Evolutionary conservation across 92 coral and sea anemone genomes (phyloP), one percentile per base, ranked within the genome.

Genomic region (Bergia sp.): DNA sequence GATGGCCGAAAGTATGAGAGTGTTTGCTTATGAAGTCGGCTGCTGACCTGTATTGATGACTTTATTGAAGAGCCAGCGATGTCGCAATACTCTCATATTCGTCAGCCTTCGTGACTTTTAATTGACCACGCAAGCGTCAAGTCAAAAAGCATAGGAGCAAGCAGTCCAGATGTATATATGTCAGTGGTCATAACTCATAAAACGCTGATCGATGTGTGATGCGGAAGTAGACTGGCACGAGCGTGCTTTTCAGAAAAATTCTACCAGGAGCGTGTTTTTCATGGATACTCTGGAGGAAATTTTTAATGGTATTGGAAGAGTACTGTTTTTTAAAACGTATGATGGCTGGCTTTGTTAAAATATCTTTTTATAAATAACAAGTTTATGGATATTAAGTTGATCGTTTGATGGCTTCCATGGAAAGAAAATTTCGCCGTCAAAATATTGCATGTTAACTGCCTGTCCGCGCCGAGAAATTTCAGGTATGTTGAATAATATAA

Each of bases 201-300:
- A 37, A 53, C 76, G 76, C 87, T 82, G 87, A 82, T 82, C 87
- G 86, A 83, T 64, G 87, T 83, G 87, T 83, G 77, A 83, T 83
- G 87, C 87, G 77, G 87, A 83, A 83, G 57, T 1, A 23, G 87
- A 61, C 78, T 83, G 87, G 77, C 87, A 61, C 87, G 77, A 83
- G 87, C 87, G 80, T 85, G 88, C 29, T 64, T 69, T 67, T 85
- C 36, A 41, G 21, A 0, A 69, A 38, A 58, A 58, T 58, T 58
- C 66, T 23, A 58, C 20, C 66, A 58, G 66, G 66, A 58, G 66
- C n/a, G 66, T 58, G 66, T 13, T 58, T 58, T 58, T 13, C 21
- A 58, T n/a, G n/a, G n/a, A 18, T 58, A 58, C 13, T 58, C 4
- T 58, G n/a, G 21, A 58, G 66, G n/a, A 58, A 58, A 13, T 58